Conservation (phyloP, 2,113 vertebrate species). For the Madoqua kirkii region DNA sequence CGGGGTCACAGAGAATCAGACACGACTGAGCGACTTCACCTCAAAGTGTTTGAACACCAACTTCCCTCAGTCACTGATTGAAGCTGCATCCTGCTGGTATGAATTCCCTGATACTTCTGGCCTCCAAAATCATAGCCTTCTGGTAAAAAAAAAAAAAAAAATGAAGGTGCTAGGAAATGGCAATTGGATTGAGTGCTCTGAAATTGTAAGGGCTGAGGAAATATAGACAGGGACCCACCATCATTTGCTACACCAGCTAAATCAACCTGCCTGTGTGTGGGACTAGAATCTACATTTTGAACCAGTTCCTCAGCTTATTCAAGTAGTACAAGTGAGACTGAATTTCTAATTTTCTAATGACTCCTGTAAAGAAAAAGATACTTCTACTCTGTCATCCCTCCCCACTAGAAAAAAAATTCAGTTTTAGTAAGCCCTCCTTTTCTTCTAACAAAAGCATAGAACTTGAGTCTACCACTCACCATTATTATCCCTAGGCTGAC, state of each 20-base stretch:
- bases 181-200: background rate
- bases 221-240: background rate
- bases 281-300: conserved; percentile 6
- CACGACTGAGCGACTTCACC: too few relatives aligned
- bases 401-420: background rate
- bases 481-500: conserved; percentile 51
- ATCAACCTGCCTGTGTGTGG: background rate
- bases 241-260: background rate
- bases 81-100: background rate
- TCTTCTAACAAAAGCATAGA: conserved; percentile 42
- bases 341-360: conserved; percentile 42
- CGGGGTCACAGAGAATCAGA: too few relatives aligned
- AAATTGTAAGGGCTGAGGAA: conserved; percentile 1
- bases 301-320: background rate
- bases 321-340: background rate
- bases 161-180: background rate
- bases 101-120: background rate
- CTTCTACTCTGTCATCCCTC: background rate
- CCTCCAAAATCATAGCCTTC: background rate
- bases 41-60: background rate
- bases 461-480: conserved; percentile 51
- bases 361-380: conserved; percentile 27
- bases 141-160: background rate
- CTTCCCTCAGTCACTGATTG: background rate
- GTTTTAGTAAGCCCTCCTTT: conserved; percentile 51